These are phyloP conservation scores for Drosophila parthenogenetica DNA, from an alignment of 2,888 invertebrate genomes.

Conservation along the genomic window DNA sequence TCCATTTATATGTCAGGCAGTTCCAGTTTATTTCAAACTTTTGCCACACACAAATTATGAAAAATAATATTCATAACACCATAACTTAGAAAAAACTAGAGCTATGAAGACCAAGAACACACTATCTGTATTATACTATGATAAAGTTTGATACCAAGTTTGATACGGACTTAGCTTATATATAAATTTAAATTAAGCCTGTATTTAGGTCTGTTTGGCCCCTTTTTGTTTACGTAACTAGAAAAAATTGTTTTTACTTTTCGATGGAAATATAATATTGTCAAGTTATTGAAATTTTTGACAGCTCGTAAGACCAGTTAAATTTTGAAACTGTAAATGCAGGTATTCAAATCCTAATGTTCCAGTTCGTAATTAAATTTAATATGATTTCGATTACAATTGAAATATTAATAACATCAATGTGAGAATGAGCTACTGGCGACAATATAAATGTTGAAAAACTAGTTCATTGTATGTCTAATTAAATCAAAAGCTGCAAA, in stretches of 20 bases:
- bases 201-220: not conserved
- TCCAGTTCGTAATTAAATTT: too few species aligned
- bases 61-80: too few species aligned
- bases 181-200: not conserved
- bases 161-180: too few species aligned
- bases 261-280: not conserved
- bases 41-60: not conserved
- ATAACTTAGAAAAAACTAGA: too few species aligned
- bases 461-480: slow-evolving; percentile 1
- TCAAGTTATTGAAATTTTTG: slow-evolving; percentile 14
- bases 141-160: too few species aligned
- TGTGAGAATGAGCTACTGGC: not conserved
- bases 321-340: slow-evolving; percentile 24
- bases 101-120: too few species aligned
- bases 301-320: slow-evolving; percentile 54
- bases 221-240: not conserved
- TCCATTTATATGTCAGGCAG: too few species aligned
- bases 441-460: not conserved
- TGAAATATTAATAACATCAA: not conserved
- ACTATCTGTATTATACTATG: too few species aligned
- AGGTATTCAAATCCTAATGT: slow-evolving; percentile 4
- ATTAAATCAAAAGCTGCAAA: slow-evolving; percentile 6
- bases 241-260: slow-evolving; percentile 2
- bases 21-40: too few species aligned
- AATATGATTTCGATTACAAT: not conserved